Evolutionary conservation across 2,113 vertebrate genomes (phyloP), one percentile per base, ranked within the genome.

Genomic region (Chauna torquata): DNA sequence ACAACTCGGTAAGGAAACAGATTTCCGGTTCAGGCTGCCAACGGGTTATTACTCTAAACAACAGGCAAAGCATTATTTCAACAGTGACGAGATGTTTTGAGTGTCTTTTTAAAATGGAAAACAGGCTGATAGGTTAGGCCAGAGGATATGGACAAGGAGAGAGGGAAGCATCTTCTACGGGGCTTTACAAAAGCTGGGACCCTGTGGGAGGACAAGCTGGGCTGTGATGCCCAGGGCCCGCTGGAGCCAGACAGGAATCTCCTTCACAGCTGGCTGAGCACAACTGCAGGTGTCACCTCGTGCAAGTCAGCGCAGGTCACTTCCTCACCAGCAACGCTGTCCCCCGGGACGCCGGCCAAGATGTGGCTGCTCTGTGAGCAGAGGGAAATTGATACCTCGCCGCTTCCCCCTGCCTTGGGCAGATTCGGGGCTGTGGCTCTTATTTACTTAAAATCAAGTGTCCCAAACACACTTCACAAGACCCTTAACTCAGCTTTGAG

Each of bases 1-100:
- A 86, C 95, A 97, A 94, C 96, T 92, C 20, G 38, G 74, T 92
- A 96, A 97, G 93, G 93, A 97, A 97, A 87, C 95, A 95, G 96
- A 95, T 97, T 97, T 97, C 96, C 89, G 79, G 96, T 95, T 90
- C 84, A 61, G 88, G 91, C 97, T 97, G 97, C 97, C 97, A 96
- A 91, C 74, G 94, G 95, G 92, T 93, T 95, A 97, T 94, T 97
- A 96, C 90, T 96, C 92, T 88, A 95, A 96, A 96, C 96, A 96
- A 97, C 95, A 94, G 92, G 96, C 86, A 72, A 79, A 94, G 94
- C 94, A 88, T 96, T 96, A 96, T 97, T 97, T 97, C 97, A 96
- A 79, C 95, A 96, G 92, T 68, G 91, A 96, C 90, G 92, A 96
- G 95, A 96, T 95, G 92, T 96, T 95, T 97, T 92, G 94, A 96